Conservation (phyloP, 2,888 invertebrate genomes). For the Caenorhabditis sp. region DNA sequence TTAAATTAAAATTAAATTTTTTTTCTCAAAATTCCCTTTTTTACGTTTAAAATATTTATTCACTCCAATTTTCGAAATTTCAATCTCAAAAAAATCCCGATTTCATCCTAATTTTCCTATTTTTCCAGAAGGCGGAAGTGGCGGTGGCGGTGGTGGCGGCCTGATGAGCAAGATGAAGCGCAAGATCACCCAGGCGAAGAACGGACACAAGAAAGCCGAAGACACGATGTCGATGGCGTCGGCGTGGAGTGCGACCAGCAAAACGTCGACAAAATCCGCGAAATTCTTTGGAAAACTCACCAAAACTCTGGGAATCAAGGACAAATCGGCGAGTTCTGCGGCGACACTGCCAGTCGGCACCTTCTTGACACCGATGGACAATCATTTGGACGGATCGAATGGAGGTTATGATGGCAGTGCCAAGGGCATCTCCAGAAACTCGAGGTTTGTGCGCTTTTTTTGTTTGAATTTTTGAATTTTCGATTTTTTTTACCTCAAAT, state of each 20-base stretch:
- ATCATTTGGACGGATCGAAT: conserved; percentile 53
- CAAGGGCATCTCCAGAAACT: conserved; percentile 23
- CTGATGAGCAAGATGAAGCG: conserved; percentile 70
- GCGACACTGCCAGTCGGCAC: conserved; percentile 51
- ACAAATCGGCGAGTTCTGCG: conserved; percentile 26
- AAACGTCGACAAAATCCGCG: conserved; percentile 53
- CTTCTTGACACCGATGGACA: conserved; percentile 60
- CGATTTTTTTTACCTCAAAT: not conserved
- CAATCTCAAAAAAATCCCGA: no score
- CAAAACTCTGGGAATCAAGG: conserved; percentile 45
- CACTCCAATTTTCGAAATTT: no score
- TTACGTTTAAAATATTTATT: no score
- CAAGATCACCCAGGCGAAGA: conserved; percentile 70
- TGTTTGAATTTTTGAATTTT: not conserved
- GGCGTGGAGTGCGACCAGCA: conserved; percentile 62
- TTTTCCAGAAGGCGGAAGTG: conserved; percentile 21
- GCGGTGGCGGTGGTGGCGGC: conserved; percentile 33
- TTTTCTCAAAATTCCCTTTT: no score
- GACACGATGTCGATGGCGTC: conserved; percentile 71
- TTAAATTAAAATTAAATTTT: not conserved
- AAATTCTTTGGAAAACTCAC: conserved; percentile 61
- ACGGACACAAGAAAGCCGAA: conserved; percentile 67
- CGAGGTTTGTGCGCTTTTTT: conserved; percentile 32
- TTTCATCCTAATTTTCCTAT: not conserved
- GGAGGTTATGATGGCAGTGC: not conserved